phyloP scores from a whole-genome alignment of 2,888 invertebrate genomes.

The Sesamia inferens region DNA sequence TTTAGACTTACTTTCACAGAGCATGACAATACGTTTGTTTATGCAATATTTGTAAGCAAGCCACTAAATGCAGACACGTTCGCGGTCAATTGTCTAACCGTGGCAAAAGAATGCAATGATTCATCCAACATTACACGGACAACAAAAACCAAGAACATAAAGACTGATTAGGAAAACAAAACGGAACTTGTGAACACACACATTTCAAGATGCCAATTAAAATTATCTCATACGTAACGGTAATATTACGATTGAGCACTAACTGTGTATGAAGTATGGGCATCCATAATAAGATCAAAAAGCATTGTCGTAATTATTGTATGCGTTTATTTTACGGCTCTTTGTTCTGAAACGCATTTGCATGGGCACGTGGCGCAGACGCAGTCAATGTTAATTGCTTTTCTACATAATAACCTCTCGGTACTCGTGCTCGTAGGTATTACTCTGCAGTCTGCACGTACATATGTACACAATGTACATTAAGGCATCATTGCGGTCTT shows the following conservation, averaged over 20 bases:
- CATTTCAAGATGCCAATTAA: conserved; percentile 54
- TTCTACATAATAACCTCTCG: conserved; percentile 66
- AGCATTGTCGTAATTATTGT: conserved; percentile 71
- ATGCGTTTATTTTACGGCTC: conserved; percentile 75
- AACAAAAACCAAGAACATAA: conserved; percentile 50
- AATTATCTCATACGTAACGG: conserved; percentile 56
- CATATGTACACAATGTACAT: conserved; percentile 8
- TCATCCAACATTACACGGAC: conserved; percentile 49
- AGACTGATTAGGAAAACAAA: conserved; percentile 48
- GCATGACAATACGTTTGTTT: conserved; percentile 53
- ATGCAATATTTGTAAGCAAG: conserved; percentile 56
- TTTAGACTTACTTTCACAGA: conserved; percentile 43
- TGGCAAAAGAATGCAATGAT: conserved; percentile 58
- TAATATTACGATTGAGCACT: conserved; percentile 52
- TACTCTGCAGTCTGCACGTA: conserved; percentile 22
- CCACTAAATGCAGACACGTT: conserved; percentile 46
- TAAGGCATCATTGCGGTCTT: neutral
- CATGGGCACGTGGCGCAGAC: conserved; percentile 73
- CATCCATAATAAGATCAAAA: conserved; percentile 74
- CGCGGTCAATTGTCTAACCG: conserved; percentile 58
- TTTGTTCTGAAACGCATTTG: conserved; percentile 75
- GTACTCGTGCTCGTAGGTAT: conserved; percentile 41
- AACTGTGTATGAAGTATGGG: conserved; percentile 67
- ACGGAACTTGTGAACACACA: conserved; percentile 48
- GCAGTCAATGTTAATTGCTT: conserved; percentile 70